These are phyloP conservation scores for Nemotelus nigrinus DNA, from an alignment of 2,888 invertebrate genomes.

Conservation along the genomic window DNA sequence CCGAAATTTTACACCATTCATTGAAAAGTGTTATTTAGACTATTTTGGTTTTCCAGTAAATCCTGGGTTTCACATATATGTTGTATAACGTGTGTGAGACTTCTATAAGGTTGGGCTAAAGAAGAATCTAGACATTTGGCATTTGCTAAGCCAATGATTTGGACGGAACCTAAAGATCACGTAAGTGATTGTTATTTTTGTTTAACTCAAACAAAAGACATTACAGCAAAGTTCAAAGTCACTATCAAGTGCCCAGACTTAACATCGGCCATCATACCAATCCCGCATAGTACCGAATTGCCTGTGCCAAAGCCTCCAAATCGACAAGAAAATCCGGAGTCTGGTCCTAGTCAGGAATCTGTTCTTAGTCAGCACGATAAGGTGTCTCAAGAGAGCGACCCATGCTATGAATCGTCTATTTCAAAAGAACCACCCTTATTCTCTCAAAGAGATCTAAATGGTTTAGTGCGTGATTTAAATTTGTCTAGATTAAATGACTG, in stretches of 20 bases:
- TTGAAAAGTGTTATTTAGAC: too few relatives aligned
- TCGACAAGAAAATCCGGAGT: constrained; percentile 25
- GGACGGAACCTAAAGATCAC: constrained; percentile 36
- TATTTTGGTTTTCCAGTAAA: too few relatives aligned
- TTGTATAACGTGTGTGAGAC: neutral
- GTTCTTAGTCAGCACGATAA: constrained; percentile 5
- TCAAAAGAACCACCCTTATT: neutral
- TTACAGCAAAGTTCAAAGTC: constrained; percentile 17
- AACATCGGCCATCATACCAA: constrained; percentile 30
- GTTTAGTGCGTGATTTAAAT: neutral
- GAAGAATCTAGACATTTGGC: constrained; percentile 10
- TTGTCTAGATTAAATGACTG: neutral
- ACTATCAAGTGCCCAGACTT: constrained; percentile 36
- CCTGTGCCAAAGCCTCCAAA: constrained; percentile 31
- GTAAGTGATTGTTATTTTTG: neutral
- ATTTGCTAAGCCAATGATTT: constrained; percentile 12
- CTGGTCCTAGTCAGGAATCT: neutral
- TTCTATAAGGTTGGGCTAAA: constrained; percentile 16
- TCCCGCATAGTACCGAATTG: constrained; percentile 35
- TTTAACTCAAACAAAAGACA: neutral
- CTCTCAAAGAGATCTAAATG: neutral
- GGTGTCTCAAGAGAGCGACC: neutral
- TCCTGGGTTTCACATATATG: too few relatives aligned
- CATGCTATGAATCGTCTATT: neutral
- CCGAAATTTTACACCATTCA: too few relatives aligned